Conservation (phyloP, 2,113 vertebrate genomes). For the Lophochroa leadbeateri region DNA sequence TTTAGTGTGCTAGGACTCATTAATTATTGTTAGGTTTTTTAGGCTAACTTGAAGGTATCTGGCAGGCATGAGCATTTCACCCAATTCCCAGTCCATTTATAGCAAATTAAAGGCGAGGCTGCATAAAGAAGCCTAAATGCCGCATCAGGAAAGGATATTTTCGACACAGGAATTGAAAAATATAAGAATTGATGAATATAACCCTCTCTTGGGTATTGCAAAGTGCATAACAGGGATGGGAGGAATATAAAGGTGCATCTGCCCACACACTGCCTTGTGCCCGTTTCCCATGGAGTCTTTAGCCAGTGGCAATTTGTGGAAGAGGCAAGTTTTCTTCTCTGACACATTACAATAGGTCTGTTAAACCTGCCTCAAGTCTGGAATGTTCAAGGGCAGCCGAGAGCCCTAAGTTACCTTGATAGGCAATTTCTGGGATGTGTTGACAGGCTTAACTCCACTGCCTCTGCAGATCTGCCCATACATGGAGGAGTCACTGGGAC, state of each 20-base stretch:
- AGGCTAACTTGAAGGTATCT: background rate
- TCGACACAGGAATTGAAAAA: background rate
- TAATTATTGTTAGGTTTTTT: background rate
- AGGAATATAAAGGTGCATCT: background rate
- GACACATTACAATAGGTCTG: background rate
- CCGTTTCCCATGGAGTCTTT: background rate
- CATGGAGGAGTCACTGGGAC: background rate
- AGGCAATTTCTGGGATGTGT: accelerated
- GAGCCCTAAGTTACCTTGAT: background rate
- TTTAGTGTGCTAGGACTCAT: background rate
- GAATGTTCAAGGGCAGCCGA: background rate
- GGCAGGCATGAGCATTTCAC: background rate
- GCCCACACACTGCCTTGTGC: background rate
- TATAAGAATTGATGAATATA: background rate
- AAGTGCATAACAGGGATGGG: background rate
- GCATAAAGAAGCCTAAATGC: background rate
- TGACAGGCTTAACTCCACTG: background rate
- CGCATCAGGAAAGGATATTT: background rate
- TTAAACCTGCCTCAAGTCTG: background rate
- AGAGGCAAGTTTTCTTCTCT: background rate
- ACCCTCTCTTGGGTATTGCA: background rate
- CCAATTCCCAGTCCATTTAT: background rate
- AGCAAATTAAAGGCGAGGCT: background rate
- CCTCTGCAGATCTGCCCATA: background rate
- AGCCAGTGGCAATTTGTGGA: background rate